These are phyloP conservation scores for Portunus trituberculatus DNA, from an alignment of 1,140 invertebrate genomes.

Conservation along the genomic window DNA sequence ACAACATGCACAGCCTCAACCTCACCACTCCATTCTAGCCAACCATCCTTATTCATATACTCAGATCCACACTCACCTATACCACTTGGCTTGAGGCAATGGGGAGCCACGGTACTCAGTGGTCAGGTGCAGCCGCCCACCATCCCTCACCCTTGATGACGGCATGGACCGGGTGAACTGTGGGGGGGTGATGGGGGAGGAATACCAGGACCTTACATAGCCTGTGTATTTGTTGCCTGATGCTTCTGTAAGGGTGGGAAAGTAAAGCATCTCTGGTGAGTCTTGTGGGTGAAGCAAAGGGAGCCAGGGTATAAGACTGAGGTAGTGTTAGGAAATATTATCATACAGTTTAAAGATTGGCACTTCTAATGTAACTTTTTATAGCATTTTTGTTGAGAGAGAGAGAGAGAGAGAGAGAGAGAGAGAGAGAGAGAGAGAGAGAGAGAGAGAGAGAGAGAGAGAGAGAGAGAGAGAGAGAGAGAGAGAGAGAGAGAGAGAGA, in stretches of 20 bases:
- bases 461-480: too few species aligned
- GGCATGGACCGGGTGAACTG: constrained; percentile 87
- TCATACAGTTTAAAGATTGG: not conserved
- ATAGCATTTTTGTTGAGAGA: too few species aligned
- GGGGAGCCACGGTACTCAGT: constrained; percentile 87
- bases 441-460: too few species aligned
- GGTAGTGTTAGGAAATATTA: not conserved
- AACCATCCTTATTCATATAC: too few species aligned
- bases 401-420: too few species aligned
- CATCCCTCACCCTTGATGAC: constrained; percentile 84
- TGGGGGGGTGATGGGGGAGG: constrained; percentile 82
- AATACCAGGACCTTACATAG: constrained; percentile 75
- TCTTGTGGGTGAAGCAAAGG: not conserved
- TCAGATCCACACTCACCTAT: constrained; percentile 82
- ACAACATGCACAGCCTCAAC: too few species aligned
- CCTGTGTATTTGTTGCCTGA: constrained; percentile 76
- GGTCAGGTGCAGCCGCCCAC: constrained; percentile 84
- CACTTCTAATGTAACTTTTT: too few species aligned
- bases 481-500: too few species aligned
- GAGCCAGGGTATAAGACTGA: not conserved
- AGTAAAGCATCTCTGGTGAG: not conserved
- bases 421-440: not conserved
- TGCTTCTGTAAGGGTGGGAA: constrained; percentile 64
- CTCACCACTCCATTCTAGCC: too few species aligned
- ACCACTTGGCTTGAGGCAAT: constrained; percentile 88